Conservation (phyloP, 2,113 vertebrate genomes). For the Clinocottus analis region DNA sequence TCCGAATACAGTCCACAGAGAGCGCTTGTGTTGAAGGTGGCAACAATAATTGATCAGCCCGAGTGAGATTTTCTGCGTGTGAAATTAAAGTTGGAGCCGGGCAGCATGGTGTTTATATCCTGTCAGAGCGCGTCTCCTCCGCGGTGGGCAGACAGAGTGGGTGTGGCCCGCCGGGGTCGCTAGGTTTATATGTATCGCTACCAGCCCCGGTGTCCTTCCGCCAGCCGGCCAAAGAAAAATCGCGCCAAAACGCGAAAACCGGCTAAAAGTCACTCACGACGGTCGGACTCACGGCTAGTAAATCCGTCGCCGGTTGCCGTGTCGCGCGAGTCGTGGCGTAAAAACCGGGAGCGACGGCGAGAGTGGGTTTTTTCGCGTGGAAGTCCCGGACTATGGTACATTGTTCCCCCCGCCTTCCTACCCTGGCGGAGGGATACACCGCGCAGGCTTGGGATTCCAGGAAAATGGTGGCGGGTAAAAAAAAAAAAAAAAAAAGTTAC, state of each 20-base stretch:
- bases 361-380: accelerated
- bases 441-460: conserved; percentile 64
- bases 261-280: accelerated
- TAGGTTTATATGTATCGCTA: conserved; percentile 52
- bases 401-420: accelerated
- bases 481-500: conserved; percentile 43
- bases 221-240: conserved; percentile 30
- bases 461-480: conserved; percentile 77
- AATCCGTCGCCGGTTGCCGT: accelerated
- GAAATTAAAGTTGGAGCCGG: conserved; percentile 5
- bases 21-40: not conserved
- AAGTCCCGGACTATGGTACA: conserved; percentile 33
- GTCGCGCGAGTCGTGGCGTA: not conserved
- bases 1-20: not conserved
- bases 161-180: conserved; percentile 73
- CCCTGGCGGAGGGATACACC: conserved; percentile 75
- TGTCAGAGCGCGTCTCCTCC: not conserved
- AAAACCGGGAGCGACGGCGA: accelerated
- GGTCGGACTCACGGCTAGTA: accelerated
- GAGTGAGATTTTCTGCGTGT: conserved; percentile 27
- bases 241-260: conserved; percentile 79
- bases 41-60: not conserved
- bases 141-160: conserved; percentile 60
- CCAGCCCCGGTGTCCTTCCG: conserved; percentile 57
- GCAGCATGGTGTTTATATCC: conserved; percentile 50